phyloP scores from a whole-genome alignment of 2,888 invertebrate genomes.

The Nebria brevicollis region DNA sequence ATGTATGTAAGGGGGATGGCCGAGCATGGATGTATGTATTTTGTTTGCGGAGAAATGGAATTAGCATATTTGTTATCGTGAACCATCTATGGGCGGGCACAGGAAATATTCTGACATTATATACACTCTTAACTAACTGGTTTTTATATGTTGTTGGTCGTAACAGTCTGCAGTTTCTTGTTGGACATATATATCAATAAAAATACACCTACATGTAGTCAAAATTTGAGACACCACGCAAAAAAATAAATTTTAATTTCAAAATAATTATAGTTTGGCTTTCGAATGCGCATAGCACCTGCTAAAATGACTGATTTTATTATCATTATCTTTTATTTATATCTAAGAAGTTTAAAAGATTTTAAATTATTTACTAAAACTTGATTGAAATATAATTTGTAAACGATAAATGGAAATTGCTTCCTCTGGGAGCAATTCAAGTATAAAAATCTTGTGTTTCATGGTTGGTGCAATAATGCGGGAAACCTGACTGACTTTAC shows the following conservation, averaged over 20 bases:
- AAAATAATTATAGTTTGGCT: not conserved
- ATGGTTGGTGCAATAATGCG: no score
- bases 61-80: constrained; percentile 41
- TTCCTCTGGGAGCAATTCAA: no score
- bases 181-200: not conserved
- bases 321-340: not conserved
- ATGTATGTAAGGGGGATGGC: not conserved
- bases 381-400: not conserved
- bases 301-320: not conserved
- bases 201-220: constrained; percentile 1
- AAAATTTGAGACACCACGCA: not conserved
- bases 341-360: not conserved
- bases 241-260: not conserved
- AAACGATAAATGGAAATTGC: not conserved
- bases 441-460: no score
- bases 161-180: not conserved
- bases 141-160: not conserved
- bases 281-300: not conserved
- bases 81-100: constrained; percentile 38
- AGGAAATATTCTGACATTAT: constrained; percentile 40
- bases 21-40: not conserved
- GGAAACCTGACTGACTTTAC: no score
- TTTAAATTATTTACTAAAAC: no score
- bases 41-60: not conserved
- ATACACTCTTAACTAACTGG: constrained; percentile 38